These are phyloP conservation scores for Hirtodrosophila duncani DNA, from an alignment of 2,888 invertebrate species.

Conservation along the genomic window DNA sequence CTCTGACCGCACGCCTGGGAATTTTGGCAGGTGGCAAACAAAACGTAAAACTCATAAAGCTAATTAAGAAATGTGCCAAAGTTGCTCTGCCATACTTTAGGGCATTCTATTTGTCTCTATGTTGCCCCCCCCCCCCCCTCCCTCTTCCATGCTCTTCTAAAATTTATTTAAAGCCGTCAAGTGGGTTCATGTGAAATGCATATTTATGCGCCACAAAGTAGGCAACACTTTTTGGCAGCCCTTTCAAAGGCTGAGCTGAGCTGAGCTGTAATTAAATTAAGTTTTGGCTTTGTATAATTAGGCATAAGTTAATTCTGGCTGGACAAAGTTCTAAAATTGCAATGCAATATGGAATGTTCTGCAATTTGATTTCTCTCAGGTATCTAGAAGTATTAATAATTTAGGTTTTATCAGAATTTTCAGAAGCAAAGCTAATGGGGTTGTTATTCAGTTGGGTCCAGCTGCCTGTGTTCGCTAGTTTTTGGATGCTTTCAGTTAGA, in stretches of 20 bases:
- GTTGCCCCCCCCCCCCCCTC: no score
- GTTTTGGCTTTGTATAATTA: constrained; percentile 39
- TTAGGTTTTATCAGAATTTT: no score
- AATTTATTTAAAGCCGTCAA: constrained; percentile 55
- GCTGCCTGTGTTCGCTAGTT: no score
- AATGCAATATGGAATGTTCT: no score
- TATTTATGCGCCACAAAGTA: constrained; percentile 43
- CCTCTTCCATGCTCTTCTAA: no score
- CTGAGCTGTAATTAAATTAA: constrained; percentile 50
- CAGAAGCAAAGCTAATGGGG: no score
- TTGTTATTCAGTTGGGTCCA: no score
- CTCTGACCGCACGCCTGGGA: constrained; percentile 67
- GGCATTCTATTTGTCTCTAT: constrained; percentile 22
- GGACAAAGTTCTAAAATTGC: no score
- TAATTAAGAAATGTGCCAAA: constrained; percentile 71
- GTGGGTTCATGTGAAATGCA: constrained; percentile 34
- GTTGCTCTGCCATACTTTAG: constrained; percentile 26
- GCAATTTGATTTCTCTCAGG: no score
- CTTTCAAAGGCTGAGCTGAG: background rate
- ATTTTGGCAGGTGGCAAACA: constrained; percentile 51
- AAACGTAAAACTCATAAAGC: constrained; percentile 64
- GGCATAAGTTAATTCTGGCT: constrained; percentile 11
- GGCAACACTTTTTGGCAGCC: constrained; percentile 10
- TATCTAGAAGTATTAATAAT: no score
- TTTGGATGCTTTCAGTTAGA: no score